These are phyloP conservation scores for Scrobipalpa costella DNA, from an alignment of 2,888 invertebrate species.

Conservation along the genomic window DNA sequence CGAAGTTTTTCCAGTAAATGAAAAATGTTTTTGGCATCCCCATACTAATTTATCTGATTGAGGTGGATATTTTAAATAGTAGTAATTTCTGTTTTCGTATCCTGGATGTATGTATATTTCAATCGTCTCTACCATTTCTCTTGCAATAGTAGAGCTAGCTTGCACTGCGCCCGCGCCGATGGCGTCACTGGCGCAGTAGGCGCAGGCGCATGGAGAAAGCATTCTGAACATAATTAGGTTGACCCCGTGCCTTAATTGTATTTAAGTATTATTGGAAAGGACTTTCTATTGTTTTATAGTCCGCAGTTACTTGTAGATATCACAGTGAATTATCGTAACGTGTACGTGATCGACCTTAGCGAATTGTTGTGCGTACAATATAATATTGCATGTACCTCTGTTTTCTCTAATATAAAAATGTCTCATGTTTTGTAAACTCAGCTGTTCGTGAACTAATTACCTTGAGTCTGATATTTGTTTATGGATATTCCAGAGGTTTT, in stretches of 20 bases:
- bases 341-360: slow-evolving; percentile 6
- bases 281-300: slow-evolving; percentile 19
- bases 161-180: background rate
- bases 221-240: slow-evolving; percentile 15
- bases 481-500: too few species aligned
- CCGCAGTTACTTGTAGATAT: background rate
- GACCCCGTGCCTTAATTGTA: slow-evolving; percentile 17
- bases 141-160: background rate
- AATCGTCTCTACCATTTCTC: too few species aligned
- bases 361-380: background rate
- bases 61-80: too few species aligned
- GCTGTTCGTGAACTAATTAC: too few species aligned
- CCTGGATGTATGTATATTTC: too few species aligned
- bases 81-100: too few species aligned
- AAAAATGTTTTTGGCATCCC: too few species aligned
- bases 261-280: slow-evolving; percentile 21
- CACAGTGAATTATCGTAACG: background rate
- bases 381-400: background rate
- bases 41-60: too few species aligned
- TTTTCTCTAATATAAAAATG: too few species aligned
- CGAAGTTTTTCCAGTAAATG: too few species aligned
- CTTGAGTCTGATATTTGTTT: too few species aligned
- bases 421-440: too few species aligned
- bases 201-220: slow-evolving; percentile 23
- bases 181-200: slow-evolving; percentile 17